Conservation (phyloP, 2,797 vertebrate species). For the Molossus molossus region DNA sequence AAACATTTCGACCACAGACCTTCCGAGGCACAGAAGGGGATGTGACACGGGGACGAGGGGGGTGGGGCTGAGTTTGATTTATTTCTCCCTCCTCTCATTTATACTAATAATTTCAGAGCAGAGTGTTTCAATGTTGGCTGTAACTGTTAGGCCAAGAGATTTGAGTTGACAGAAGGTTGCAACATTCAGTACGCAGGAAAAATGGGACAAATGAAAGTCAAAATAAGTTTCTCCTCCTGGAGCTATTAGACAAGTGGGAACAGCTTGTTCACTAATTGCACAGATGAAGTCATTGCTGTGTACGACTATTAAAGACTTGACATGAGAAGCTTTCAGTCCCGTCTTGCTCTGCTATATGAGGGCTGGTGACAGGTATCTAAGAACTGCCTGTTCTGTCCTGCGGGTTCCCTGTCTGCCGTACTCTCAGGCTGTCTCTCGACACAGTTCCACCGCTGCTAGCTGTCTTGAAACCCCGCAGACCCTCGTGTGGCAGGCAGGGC, state of each 20-base stretch:
- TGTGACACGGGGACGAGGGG: background rate
- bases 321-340: conserved; percentile 62
- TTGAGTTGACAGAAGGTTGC: conserved; percentile 65
- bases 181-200: conserved; percentile 68
- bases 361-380: conserved; percentile 77
- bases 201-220: conserved; percentile 72
- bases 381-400: conserved; percentile 78
- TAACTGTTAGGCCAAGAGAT: conserved; percentile 68
- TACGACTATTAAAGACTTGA: conserved; percentile 59
- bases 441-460: conserved; percentile 50
- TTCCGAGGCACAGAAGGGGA: conserved; percentile 44
- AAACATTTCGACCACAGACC: conserved; percentile 34
- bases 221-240: conserved; percentile 76
- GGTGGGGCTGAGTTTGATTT: conserved; percentile 10
- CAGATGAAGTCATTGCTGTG: conserved; percentile 79
- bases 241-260: conserved; percentile 64
- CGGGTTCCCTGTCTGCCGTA: conserved; percentile 64
- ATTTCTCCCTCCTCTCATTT: conserved; percentile 65
- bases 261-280: conserved; percentile 75
- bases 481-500: background rate
- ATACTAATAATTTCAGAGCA: conserved; percentile 61
- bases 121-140: conserved; percentile 59
- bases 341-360: conserved; percentile 67
- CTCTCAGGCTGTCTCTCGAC: conserved; percentile 19
- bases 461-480: conserved; percentile 62